Evolutionary conservation across 1,140 invertebrate genomes (phyloP), one percentile per base, ranked within the genome.

Genomic region (Daktulosphaira vitifoliae): DNA sequence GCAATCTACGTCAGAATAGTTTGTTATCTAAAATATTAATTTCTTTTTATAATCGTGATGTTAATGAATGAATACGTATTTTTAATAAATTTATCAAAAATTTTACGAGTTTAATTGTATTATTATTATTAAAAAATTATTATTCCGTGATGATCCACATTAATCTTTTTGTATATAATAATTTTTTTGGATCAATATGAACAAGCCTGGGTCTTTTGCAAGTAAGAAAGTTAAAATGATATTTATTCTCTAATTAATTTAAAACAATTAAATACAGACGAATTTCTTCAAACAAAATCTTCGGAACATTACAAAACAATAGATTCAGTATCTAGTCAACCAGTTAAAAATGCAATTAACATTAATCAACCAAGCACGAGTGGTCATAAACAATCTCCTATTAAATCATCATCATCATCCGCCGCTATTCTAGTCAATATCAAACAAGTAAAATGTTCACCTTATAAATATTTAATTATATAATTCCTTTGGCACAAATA

Each of bases 251-350:
- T 7, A 3, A 11, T 44, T 44, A n/a, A n/a, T 44, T 44, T 44
- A n/a, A 0, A 16, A 39, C 1, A 23, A 15, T 23, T 38, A 25
- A 7, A 20, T 46, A 22, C 29, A 62, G 56, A 62, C 22, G 56
- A 62, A 48, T 62, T 62, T 62, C 11, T 7, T 1, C 44, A 11
- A 62, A 16, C 26, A 0, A 62, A 62, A 48, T n/a, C 11, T 0
- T 62, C 25, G 5, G 42, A 33, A 48, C 39, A 62, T 46, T 62
- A 62, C 20, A 25, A 62, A 29, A n/a, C 56, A n/a, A 62, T 62
- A 8, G 20, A 48, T 20, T 33, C 56, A 29, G 42, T 62, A 18
- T 39, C 37, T n/a, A 11, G 2, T 18, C n/a, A n/a, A n/a, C n/a
- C n/a, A n/a, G 3, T 7, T 6, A 15, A 48, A 33, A 48, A 20